Conservation (phyloP, 1,140 invertebrate genomes). For the Achatina immaculata region DNA sequence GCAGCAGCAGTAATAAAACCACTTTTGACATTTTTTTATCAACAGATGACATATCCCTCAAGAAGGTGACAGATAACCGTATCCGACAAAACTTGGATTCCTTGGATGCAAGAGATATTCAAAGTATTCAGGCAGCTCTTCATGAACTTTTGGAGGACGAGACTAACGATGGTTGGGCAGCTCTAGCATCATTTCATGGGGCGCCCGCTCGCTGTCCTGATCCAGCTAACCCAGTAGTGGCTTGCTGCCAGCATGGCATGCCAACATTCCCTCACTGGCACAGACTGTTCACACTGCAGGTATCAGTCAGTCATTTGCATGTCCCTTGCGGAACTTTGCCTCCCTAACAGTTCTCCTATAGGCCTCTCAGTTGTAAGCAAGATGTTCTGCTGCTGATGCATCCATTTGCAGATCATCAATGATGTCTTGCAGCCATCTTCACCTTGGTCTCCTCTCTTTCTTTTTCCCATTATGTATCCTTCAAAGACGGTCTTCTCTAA, state of each 20-base stretch:
- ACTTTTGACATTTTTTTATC: too few relatives aligned
- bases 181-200: background rate
- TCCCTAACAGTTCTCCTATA: too few relatives aligned
- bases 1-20: too few relatives aligned
- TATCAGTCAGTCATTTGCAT: too few relatives aligned
- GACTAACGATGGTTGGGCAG: background rate
- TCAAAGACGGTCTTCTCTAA: too few relatives aligned
- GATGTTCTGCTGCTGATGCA: too few relatives aligned
- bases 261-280: conserved; percentile 53
- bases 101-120: background rate
- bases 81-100: background rate
- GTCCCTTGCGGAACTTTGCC: too few relatives aligned
- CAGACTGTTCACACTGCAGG: conserved; percentile 47
- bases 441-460: too few relatives aligned
- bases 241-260: conserved; percentile 52
- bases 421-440: too few relatives aligned
- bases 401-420: too few relatives aligned
- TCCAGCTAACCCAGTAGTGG: background rate
- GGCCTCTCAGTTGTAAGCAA: too few relatives aligned
- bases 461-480: too few relatives aligned
- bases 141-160: background rate
- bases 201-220: background rate
- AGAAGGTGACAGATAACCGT: background rate
- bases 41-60: background rate
- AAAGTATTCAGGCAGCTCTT: background rate